Evolutionary conservation across 2,113 vertebrate species (phyloP).

Genomic region (Pongo abelii): DNA sequence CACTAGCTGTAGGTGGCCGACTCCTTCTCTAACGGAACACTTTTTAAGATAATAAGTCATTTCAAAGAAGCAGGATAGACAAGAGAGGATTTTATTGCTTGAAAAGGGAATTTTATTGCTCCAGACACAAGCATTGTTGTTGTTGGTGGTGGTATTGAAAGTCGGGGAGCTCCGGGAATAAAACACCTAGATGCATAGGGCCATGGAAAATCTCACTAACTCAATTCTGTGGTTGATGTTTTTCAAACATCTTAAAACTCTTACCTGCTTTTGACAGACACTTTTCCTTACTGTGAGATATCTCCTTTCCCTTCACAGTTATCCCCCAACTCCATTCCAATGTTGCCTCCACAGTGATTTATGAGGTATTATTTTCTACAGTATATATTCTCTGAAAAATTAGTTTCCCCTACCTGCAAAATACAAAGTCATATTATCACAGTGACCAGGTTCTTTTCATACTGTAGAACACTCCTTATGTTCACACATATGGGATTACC

Average conservation of each 20-base stretch:
- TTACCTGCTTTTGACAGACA: not conserved
- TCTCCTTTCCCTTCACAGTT: not conserved
- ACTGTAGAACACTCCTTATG: not conserved
- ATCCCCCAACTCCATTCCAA: no score
- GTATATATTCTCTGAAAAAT: not conserved
- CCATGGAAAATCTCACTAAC: not conserved
- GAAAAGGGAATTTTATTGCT: not conserved
- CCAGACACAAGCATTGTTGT: fast-evolving
- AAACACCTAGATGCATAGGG: not conserved
- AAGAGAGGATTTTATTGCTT: not conserved
- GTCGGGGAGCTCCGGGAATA: not conserved
- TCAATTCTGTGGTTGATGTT: not conserved
- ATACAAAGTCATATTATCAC: not conserved
- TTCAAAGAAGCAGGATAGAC: not conserved
- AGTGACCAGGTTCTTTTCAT: not conserved
- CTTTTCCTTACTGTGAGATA: not conserved
- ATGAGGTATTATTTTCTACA: not conserved
- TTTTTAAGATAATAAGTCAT: constrained; percentile 1
- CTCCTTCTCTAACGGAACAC: not conserved
- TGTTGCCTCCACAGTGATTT: not conserved
- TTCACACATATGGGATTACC: not conserved
- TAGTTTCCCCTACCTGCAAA: not conserved
- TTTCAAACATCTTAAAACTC: not conserved
- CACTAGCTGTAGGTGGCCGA: not conserved
- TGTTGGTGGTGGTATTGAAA: not conserved